Base-by-base conservation (phyloP, 2,797 vertebrate species). In the Iguana delicatissima region DNA sequence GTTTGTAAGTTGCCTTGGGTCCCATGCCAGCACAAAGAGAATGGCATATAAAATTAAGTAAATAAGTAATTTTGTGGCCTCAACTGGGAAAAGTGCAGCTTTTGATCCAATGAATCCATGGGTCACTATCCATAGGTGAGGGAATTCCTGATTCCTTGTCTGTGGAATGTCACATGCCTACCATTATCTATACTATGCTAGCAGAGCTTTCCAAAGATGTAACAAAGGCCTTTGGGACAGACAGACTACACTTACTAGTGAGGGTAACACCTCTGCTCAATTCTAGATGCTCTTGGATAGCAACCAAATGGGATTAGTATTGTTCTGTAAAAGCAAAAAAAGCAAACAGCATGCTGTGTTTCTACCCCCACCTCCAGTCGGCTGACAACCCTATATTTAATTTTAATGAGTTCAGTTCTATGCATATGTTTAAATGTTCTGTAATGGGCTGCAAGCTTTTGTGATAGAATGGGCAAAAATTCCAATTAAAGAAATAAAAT, bases 401-500 rank as follows among this genome's bases (percentile, higher is more conserved):
- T 32, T 85, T 50, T 85, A 85, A 72, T 24, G 64, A 52, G 38
- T 5, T 69, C 32, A 4, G 22, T 85, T 22, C 64, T 72, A 69
- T 46, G 42, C 14, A 85, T 76, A 38, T n/a, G 20, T 57, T 57
- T n/a, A 57, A 76, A 57, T 55, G 52, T 9, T 76, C 29, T 38
- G 18, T 35, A 38, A 52, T 64, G 3, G 29, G 42, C 38, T 72
- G 16, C 20, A 52, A 73, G 62, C 24, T 59, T 86, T 57, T 38
- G 13, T 14, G 14, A 38, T 59, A 35, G 22, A 7, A 38, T 26
- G 35, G 62, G 42, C 12, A 59, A 76, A 74, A 59, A 57, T 76
- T 57, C 72, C 85, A 86, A 76, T 86, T 57, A 35, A 88, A 73
- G 6, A 89, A 92, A 86, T 62, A 73, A 88, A 80, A 50, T 76